phyloP scores from a whole-genome alignment of 2,888 invertebrate species.

The Trissoscelio sp. region DNA sequence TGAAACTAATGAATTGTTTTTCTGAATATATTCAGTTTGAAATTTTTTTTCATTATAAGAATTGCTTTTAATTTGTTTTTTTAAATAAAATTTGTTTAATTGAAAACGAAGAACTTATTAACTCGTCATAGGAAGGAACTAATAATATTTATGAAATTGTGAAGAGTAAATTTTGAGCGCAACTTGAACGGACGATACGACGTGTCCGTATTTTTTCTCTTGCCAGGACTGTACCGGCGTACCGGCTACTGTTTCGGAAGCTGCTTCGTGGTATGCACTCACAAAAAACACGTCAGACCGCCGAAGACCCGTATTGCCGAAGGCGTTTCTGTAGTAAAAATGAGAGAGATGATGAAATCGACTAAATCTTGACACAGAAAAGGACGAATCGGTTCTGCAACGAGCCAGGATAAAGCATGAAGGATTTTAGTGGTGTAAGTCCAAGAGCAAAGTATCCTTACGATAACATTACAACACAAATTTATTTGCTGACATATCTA shows the following conservation, averaged over 20 bases:
- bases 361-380: conserved; percentile 59
- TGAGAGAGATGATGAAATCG: conserved; percentile 66
- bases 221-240: conserved; percentile 81
- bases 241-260: conserved; percentile 84
- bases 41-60: no score
- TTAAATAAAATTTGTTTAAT: not conserved
- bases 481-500: not conserved
- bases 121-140: not conserved
- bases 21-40: no score
- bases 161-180: conserved; percentile 34
- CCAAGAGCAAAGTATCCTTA: conserved; percentile 36
- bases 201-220: conserved; percentile 77
- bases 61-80: conserved; percentile 7
- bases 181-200: conserved; percentile 38
- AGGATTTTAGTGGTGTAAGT: conserved; percentile 55
- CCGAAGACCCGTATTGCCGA: conserved; percentile 78
- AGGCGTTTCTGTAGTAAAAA: conserved; percentile 71
- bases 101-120: not conserved
- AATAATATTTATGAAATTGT: conserved; percentile 16
- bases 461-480: conserved; percentile 30
- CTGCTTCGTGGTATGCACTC: conserved; percentile 82
- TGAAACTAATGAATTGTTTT: no score
- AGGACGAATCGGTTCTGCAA: conserved; percentile 62
- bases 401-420: conserved; percentile 66
- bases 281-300: conserved; percentile 83